Percentiles rank a stretch among this genome's conserved stretches.
Evolutionary conservation across 2,113 vertebrate species (phyloP).

Genomic region (Psettodes erumei): DNA sequence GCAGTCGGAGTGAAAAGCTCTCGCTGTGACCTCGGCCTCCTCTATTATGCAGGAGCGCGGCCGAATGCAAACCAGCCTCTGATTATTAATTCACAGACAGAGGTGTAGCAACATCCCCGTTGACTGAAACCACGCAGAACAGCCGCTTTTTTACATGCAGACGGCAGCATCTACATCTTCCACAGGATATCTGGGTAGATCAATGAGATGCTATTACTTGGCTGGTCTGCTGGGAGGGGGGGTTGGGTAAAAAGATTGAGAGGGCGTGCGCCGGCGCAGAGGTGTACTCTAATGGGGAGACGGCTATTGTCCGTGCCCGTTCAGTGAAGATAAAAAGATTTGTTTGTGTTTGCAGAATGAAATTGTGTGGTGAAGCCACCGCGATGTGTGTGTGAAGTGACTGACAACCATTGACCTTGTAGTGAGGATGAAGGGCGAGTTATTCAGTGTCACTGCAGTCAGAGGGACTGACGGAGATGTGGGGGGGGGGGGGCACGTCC

Average conservation of each 20-base stretch:
- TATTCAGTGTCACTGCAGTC: conserved; percentile 1
- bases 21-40: conserved; percentile 17
- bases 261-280: background rate
- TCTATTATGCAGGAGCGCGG: conserved; percentile 29
- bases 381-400: background rate
- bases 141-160: conserved; percentile 51
- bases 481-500: no score
- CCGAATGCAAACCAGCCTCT: conserved; percentile 39
- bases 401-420: conserved; percentile 27
- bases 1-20: background rate
- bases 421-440: background rate
- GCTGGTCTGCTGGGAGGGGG: conserved; percentile 1
- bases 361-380: no score
- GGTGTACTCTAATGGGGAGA: conserved; percentile 36
- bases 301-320: conserved; percentile 29
- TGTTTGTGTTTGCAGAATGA: background rate
- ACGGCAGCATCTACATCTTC: conserved; percentile 16
- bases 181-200: conserved; percentile 46
- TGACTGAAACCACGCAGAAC: conserved; percentile 10
- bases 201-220: conserved; percentile 35
- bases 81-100: conserved; percentile 35
- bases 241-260: conserved; percentile 26
- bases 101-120: conserved; percentile 1
- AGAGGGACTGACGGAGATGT: conserved; percentile 7
- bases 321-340: conserved; percentile 42